A percentile compares a stretch with the other conserved stretches of the same genome.
These are phyloP conservation scores for Drosophila micromelanica DNA, from an alignment of 1,140 invertebrate genomes.

Conservation along the genomic window DNA sequence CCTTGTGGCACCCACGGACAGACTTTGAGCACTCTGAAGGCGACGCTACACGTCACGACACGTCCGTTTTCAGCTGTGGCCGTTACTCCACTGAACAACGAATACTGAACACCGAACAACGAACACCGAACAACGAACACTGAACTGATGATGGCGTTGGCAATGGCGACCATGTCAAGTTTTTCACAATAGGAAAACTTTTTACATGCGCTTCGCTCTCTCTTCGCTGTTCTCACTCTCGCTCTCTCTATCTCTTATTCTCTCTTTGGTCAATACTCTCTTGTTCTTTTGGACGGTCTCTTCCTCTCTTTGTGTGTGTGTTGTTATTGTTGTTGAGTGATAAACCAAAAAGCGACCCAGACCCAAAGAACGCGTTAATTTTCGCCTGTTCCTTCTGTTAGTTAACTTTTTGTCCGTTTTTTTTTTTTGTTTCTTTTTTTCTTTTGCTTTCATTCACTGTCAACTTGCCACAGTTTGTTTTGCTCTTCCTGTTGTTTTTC, in stretches of 20 bases:
- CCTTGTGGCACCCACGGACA: slow-evolving; percentile 7
- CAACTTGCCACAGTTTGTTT: slow-evolving; percentile 37
- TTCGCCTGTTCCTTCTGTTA: slow-evolving; percentile 26
- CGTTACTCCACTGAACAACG: slow-evolving; percentile 67
- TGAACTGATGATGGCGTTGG: slow-evolving; percentile 37
- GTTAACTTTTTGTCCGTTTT: slow-evolving; percentile 15
- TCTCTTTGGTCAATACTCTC: not conserved
- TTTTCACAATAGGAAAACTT: slow-evolving; percentile 55
- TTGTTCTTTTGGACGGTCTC: not conserved
- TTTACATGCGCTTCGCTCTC: slow-evolving; percentile 43
- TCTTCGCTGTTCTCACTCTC: not conserved
- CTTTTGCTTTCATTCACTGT: slow-evolving; percentile 45
- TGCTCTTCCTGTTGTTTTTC: slow-evolving; percentile 23
- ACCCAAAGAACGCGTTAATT: slow-evolving; percentile 50
- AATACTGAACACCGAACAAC: slow-evolving; percentile 1
- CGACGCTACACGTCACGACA: slow-evolving; percentile 50
- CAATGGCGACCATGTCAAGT: slow-evolving; percentile 39
- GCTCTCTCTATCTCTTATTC: not conserved
- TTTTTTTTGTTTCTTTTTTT: not conserved
- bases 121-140: slow-evolving; percentile 4
- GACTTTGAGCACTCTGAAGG: slow-evolving; percentile 13
- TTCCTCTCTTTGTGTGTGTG: slow-evolving; percentile 5
- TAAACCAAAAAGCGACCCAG: slow-evolving; percentile 41
- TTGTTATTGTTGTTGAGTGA: slow-evolving; percentile 31
- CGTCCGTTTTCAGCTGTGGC: slow-evolving; percentile 77